Evolutionary conservation across 2,888 invertebrate genomes (phyloP).

Genomic region (Pomacea canaliculata): DNA sequence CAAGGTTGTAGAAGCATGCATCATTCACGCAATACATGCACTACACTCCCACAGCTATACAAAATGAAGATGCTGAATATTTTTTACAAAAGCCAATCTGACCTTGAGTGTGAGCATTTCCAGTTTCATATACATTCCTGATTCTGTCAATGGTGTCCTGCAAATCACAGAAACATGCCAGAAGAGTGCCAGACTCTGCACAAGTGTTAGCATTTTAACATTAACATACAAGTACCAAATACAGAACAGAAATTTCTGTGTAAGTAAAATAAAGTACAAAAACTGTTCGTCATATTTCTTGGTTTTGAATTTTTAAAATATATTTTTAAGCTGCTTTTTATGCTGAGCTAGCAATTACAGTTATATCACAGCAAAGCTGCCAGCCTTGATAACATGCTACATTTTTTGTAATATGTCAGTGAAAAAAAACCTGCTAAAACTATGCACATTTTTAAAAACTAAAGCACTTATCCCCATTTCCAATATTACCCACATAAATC

Average conservation of each 20-base stretch:
- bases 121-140: conserved; percentile 41
- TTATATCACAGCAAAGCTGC: no score
- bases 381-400: no score
- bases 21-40: no score
- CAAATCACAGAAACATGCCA: conserved; percentile 1
- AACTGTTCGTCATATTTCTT: not conserved
- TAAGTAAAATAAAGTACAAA: not conserved
- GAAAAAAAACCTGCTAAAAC: no score
- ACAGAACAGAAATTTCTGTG: not conserved
- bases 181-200: not conserved
- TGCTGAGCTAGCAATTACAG: no score
- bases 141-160: conserved; percentile 40
- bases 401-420: no score
- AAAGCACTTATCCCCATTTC: no score
- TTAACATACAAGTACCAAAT: not conserved
- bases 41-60: not conserved
- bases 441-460: no score
- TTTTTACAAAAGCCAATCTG: conserved; percentile 8
- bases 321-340: no score
- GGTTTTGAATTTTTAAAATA: not conserved
- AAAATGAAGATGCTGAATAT: not conserved
- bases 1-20: not conserved
- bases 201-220: not conserved
- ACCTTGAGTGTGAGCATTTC: conserved; percentile 46
- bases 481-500: no score